Conservation (phyloP, 64 coral and sea anemone genomes). For the Montipora sp. region DNA sequence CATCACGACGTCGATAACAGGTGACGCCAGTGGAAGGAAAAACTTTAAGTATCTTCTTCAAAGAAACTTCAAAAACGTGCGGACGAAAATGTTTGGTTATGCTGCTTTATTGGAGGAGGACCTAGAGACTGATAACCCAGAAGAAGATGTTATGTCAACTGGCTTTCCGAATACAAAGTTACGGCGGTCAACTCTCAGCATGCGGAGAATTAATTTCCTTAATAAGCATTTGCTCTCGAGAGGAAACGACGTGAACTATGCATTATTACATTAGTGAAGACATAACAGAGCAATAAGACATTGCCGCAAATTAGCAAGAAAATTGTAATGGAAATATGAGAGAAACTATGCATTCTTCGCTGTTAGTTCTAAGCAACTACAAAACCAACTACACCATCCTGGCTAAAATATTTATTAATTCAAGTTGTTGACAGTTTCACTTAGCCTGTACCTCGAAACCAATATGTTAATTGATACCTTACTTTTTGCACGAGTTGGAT, state of each 20-base stretch:
- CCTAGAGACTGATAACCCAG: background rate
- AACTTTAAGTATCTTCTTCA: background rate
- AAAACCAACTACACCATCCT: constrained; percentile 1
- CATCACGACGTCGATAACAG: background rate
- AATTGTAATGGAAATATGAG: background rate
- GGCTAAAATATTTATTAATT: background rate
- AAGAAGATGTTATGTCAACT: background rate
- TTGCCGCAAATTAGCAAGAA: background rate
- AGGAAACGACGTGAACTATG: background rate
- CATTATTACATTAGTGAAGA: constrained; percentile 6
- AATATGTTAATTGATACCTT: no score
- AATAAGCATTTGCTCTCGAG: background rate
- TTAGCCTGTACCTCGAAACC: no score
- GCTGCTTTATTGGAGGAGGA: background rate
- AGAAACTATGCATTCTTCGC: background rate
- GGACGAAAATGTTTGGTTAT: background rate
- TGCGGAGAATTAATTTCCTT: background rate
- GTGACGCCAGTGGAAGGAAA: background rate
- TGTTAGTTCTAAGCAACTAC: background rate
- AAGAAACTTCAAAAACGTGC: background rate
- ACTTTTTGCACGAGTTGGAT: no score
- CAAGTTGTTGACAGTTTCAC: no score
- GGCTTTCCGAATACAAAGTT: background rate
- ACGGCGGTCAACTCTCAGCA: background rate
- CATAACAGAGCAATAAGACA: constrained; percentile 12